phyloP scores from a whole-genome alignment of 2,797 vertebrate species.

The Florisuga fusca region DNA sequence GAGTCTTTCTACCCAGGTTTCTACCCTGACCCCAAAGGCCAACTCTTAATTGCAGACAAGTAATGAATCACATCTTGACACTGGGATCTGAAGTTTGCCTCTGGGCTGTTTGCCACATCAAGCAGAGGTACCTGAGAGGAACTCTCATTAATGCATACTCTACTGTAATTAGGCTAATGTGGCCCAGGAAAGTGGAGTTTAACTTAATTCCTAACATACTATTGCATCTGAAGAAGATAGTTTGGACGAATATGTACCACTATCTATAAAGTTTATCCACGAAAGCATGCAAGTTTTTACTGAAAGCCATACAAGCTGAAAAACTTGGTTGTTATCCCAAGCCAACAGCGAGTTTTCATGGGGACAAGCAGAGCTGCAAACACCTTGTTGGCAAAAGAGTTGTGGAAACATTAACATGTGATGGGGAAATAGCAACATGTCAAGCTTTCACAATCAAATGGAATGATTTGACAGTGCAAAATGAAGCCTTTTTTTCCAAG shows the following conservation, averaged over 20 bases:
- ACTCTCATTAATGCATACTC: constrained; percentile 32
- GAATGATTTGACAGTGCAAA: not conserved
- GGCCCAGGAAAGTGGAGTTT: not conserved
- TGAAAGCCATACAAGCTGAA: not conserved
- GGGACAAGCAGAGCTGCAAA: not conserved
- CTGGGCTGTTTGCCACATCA: constrained; percentile 18
- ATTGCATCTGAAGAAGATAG: not conserved
- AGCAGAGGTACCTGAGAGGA: constrained; percentile 6
- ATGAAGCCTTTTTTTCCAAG: not conserved
- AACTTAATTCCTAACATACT: constrained; percentile 40
- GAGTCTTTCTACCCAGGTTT: not conserved
- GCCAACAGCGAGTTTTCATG: not conserved
- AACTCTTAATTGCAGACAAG: constrained; percentile 17
- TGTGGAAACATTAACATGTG: not conserved
- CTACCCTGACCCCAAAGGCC: not conserved
- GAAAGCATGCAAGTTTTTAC: not conserved
- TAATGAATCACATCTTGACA: constrained; percentile 36
- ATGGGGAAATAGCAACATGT: not conserved
- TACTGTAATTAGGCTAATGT: not conserved
- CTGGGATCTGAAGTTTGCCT: constrained; percentile 9
- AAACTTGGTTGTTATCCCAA: not conserved
- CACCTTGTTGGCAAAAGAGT: not conserved
- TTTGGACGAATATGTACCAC: not conserved
- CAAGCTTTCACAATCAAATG: not conserved
- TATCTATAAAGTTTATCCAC: not conserved